These are phyloP conservation scores for Cirrhinus mrigala DNA, from an alignment of 2,797 vertebrate genomes.

Conservation along the genomic window DNA sequence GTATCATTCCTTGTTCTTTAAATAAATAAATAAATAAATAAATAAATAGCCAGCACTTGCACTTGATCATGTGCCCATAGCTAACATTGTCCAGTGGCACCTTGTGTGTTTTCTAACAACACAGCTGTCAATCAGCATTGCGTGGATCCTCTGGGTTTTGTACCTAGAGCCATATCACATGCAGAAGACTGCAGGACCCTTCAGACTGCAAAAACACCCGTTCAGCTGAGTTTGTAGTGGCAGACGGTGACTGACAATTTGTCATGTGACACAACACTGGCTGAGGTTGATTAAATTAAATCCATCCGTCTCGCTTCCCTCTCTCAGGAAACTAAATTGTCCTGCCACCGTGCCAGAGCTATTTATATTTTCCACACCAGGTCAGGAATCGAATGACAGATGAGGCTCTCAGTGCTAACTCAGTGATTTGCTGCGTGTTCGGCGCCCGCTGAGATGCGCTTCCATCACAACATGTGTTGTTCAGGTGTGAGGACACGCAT, in stretches of 20 bases:
- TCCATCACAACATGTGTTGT: slow-evolving; percentile 40
- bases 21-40: background rate
- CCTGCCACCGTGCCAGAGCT: slow-evolving; percentile 59
- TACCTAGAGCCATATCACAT: slow-evolving; percentile 1
- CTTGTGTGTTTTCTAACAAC: background rate
- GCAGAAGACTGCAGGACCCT: background rate
- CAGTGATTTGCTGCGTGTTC: slow-evolving; percentile 43
- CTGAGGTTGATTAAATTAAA: slow-evolving; percentile 66
- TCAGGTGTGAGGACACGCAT: background rate
- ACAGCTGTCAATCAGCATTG: background rate
- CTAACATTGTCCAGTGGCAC: slow-evolving; percentile 1
- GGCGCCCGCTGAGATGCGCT: slow-evolving; percentile 3
- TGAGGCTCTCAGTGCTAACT: slow-evolving; percentile 51
- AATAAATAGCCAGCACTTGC: background rate
- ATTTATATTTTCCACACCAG: slow-evolving; percentile 62
- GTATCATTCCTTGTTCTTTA: background rate
- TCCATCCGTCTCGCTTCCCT: slow-evolving; percentile 58
- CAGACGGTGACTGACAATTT: slow-evolving; percentile 58
- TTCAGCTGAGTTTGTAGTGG: slow-evolving; percentile 6
- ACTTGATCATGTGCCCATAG: background rate
- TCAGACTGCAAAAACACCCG: slow-evolving; percentile 12
- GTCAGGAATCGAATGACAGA: slow-evolving; percentile 58
- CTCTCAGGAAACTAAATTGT: slow-evolving; percentile 60
- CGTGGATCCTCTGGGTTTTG: background rate
- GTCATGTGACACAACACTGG: slow-evolving; percentile 61